Evolutionary conservation across 2,797 vertebrate genomes (phyloP).

Genomic region (Acanthurus tractus): DNA sequence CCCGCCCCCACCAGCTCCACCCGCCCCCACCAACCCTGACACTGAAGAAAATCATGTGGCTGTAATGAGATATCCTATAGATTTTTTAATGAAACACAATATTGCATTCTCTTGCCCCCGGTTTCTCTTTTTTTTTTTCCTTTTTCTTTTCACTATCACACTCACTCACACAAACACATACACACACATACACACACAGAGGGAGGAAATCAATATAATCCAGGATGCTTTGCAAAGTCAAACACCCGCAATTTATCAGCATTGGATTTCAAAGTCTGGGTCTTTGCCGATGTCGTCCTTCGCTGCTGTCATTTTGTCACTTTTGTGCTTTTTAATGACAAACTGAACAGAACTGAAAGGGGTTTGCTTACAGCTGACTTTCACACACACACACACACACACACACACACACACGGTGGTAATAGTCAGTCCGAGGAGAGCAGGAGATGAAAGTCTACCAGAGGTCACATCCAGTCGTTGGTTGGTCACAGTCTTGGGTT

Average conservation of each 20-base stretch:
- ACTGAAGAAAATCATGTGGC: conserved; percentile 78
- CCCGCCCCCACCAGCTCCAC: conserved; percentile 64
- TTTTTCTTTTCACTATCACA: conserved; percentile 43
- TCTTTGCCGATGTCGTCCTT: conserved; percentile 66
- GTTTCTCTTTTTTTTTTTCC: conserved; percentile 32
- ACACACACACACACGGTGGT: conserved; percentile 7
- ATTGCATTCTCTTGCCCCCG: conserved; percentile 66
- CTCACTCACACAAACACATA: conserved; percentile 58
- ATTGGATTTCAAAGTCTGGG: conserved; percentile 79
- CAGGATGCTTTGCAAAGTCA: conserved; percentile 76
- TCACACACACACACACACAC: conserved; percentile 17
- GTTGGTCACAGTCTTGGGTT: conserved; percentile 44
- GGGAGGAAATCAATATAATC: conserved; percentile 81
- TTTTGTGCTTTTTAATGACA: conserved; percentile 4
- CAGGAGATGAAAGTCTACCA: conserved; percentile 33
- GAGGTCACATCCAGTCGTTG: conserved; percentile 51
- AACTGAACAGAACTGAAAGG: neutral
- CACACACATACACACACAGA: conserved; percentile 46
- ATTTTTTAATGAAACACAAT: conserved; percentile 85
- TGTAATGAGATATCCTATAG: conserved; percentile 83
- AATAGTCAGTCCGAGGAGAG: conserved; percentile 19
- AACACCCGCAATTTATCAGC: conserved; percentile 81
- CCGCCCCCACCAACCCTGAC: conserved; percentile 50
- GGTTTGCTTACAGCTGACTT: conserved; percentile 9
- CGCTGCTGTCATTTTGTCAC: conserved; percentile 58